These are phyloP conservation scores for Bufotes viridis DNA, from an alignment of 2,797 vertebrate genomes.

Conservation along the genomic window DNA sequence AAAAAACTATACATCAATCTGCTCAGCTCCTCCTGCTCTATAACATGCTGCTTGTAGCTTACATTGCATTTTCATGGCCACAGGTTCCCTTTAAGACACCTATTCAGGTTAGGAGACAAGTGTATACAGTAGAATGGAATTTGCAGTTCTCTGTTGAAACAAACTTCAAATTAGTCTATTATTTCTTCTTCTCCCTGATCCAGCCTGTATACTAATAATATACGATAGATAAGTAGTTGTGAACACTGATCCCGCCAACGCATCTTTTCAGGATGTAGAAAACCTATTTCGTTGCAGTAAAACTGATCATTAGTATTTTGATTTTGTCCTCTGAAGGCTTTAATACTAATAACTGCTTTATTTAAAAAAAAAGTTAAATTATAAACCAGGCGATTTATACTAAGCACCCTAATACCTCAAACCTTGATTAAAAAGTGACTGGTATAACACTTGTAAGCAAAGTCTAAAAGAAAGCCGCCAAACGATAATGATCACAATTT, in stretches of 20 bases:
- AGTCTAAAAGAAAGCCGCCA: not conserved
- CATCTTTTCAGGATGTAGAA: not conserved
- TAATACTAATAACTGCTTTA: not conserved
- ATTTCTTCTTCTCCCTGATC: not conserved
- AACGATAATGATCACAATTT: constrained; percentile 20
- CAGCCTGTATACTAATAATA: not conserved
- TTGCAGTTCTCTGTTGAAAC: not conserved
- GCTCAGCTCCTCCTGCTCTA: no score
- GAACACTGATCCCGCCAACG: not conserved
- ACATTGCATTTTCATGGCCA: no score
- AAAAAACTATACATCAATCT: no score
- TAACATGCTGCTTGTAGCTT: no score
- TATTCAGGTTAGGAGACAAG: not conserved
- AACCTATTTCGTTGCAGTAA: not conserved
- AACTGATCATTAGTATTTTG: constrained; percentile 10
- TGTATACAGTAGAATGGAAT: not conserved
- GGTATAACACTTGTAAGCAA: constrained; percentile 8
- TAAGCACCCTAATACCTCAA: not conserved
- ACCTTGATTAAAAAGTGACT: constrained; percentile 13
- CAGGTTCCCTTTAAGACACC: not conserved
- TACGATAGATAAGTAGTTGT: not conserved
- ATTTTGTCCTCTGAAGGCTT: not conserved
- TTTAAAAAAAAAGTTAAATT: not conserved
- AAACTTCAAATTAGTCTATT: not conserved
- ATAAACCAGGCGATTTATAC: not conserved